Conservation (phyloP, 2,888 invertebrate genomes). For the Diarsia brunnea region DNA sequence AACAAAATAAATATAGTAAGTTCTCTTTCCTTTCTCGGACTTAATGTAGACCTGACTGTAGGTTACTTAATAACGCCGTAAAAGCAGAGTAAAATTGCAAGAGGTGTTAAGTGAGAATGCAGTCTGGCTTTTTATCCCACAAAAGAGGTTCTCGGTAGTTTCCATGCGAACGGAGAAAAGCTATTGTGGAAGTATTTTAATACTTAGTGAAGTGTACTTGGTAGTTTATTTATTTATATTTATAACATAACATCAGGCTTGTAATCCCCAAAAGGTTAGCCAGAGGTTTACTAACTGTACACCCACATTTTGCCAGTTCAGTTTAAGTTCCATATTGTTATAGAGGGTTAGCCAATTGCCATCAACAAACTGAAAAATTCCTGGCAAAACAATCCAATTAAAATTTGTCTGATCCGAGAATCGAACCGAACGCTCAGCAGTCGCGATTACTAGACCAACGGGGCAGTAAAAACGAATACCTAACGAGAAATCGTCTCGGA, state of each 20-base stretch:
- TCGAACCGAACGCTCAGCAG: too few relatives aligned
- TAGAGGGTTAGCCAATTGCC: too few relatives aligned
- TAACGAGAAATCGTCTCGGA: constrained; percentile 62
- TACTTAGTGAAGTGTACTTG: background rate
- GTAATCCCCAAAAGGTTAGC: too few relatives aligned
- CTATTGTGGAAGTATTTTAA: constrained; percentile 21
- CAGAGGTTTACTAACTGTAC: too few relatives aligned
- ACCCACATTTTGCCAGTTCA: too few relatives aligned
- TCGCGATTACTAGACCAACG: too few relatives aligned
- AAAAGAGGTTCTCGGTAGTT: constrained; percentile 33
- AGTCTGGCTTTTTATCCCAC: constrained; percentile 17
- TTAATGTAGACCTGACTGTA: constrained; percentile 13
- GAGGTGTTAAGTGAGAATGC: constrained; percentile 35
- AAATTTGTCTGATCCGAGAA: too few relatives aligned
- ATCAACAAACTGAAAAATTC: too few relatives aligned
- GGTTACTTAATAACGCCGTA: constrained; percentile 32
- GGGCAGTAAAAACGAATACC: constrained; percentile 14
- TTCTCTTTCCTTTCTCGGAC: background rate
- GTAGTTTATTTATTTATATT: too few relatives aligned
- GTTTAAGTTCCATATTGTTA: too few relatives aligned
- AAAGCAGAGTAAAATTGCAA: constrained; percentile 25
- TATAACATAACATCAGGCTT: too few relatives aligned
- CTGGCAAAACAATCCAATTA: too few relatives aligned
- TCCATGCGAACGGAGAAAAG: constrained; percentile 6
- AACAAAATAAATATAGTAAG: background rate